Base-by-base conservation (phyloP, 2,113 vertebrate genomes). In the Misgurnus mizolepis region DNA sequence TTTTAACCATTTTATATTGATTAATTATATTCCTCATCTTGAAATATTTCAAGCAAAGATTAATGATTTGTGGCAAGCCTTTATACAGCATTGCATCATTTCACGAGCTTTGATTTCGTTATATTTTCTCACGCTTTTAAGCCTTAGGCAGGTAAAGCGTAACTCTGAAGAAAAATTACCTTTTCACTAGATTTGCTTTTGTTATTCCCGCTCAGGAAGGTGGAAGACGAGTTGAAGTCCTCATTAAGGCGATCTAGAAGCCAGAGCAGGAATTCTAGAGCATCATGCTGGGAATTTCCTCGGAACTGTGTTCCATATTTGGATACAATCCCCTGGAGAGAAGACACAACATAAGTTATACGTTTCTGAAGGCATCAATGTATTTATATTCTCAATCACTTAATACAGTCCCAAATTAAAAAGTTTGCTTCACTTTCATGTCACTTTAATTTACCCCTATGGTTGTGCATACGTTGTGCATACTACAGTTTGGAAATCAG, bases 211-310 rank as follows among this genome's bases (percentile, higher is more conserved):
- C 89, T 92, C 45, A 88, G 88, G n/a, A 84, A 90, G 65, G 88
- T 88, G 0, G 88, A 87, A 8, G 93, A 88, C 4, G 93, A 85
- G 0, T 93, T 94, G 90, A 97, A 90, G 79, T 99, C 97, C 88
- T 99, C 96, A 0, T 98, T 95, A 88, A 99, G 92, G 0, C 93
- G 92, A 76, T 98, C 96, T 87, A 99, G 92, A 79, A 99, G 87
- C 97, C 97, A 99, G 78, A 99, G 93, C 80, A 99, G 93, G 89
- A 99, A 99, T 88, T 99, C 97, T 83, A 98, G 90, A 74, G 97
- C 97, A 0, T 98, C 97, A 0, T 98, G 97, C 83, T 99, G 97
- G 5, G 95, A 93, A 8, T 97, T 97, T 64, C 96, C 97, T 22
- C 94, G 94, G 83, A 98, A 98, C 90, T 99, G 97, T 0, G 95